Conservation (phyloP, 2,113 vertebrate species). For the Microcebus griseorufus region DNA sequence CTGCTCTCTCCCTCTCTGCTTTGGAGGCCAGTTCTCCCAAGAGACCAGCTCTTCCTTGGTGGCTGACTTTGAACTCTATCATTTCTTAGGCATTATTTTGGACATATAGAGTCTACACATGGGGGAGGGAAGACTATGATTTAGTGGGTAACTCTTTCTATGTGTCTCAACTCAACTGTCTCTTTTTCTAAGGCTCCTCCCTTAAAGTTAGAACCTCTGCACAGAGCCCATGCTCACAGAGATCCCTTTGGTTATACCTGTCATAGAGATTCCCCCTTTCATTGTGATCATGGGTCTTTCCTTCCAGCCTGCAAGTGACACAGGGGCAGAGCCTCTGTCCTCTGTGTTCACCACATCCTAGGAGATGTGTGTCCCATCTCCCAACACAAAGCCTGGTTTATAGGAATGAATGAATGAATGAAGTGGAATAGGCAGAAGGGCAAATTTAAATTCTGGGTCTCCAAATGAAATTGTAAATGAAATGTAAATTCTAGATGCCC, state of each 20-base stretch:
- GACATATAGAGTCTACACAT: background rate
- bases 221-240: background rate
- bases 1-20: background rate
- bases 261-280: background rate
- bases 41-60: background rate
- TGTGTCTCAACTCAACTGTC: background rate
- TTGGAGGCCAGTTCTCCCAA: background rate
- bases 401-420: background rate
- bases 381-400: background rate
- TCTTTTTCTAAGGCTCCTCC: background rate
- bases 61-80: background rate
- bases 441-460: background rate
- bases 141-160: background rate
- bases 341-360: background rate
- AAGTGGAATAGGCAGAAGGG: background rate
- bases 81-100: background rate
- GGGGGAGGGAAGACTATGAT: background rate
- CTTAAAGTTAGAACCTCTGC: background rate
- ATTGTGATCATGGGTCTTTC: too few relatives aligned
- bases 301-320: background rate
- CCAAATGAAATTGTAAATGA: background rate
- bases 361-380: background rate
- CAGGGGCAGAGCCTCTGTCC: too few relatives aligned
- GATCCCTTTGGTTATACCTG: background rate
- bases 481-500: background rate